Evolutionary conservation across 2,113 vertebrate genomes (phyloP).

Genomic region (Strigops habroptila): DNA sequence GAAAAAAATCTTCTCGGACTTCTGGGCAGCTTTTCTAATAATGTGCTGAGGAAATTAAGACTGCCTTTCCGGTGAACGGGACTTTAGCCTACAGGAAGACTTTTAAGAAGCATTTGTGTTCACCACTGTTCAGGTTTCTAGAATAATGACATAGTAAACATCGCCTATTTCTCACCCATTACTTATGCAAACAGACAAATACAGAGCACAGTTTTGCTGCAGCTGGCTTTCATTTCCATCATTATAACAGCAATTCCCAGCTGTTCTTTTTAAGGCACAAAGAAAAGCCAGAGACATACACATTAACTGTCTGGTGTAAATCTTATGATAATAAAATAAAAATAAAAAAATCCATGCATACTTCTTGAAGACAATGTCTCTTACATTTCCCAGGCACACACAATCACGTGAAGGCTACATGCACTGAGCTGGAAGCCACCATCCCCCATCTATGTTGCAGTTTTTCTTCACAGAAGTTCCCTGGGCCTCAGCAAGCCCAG

Average conservation of each 20-base stretch:
- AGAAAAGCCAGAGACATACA: not conserved
- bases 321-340: not conserved
- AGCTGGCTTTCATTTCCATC: not conserved
- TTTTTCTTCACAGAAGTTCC: not conserved
- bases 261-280: not conserved
- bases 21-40: not conserved
- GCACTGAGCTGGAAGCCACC: not conserved
- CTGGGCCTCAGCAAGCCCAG: not conserved
- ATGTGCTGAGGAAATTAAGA: not conserved
- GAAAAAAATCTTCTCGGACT: not conserved
- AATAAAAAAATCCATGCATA: not conserved
- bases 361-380: not conserved
- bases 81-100: not conserved
- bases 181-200: not conserved
- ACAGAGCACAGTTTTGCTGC: not conserved
- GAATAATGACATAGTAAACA: not conserved
- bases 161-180: not conserved
- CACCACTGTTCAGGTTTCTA: not conserved
- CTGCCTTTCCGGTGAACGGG: not conserved
- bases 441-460: not conserved
- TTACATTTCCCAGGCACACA: not conserved
- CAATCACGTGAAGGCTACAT: not conserved
- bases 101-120: not conserved
- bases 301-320: not conserved
- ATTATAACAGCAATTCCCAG: not conserved